Conservation (phyloP, 1,140 invertebrate species). For the Drosophila sucinea region DNA sequence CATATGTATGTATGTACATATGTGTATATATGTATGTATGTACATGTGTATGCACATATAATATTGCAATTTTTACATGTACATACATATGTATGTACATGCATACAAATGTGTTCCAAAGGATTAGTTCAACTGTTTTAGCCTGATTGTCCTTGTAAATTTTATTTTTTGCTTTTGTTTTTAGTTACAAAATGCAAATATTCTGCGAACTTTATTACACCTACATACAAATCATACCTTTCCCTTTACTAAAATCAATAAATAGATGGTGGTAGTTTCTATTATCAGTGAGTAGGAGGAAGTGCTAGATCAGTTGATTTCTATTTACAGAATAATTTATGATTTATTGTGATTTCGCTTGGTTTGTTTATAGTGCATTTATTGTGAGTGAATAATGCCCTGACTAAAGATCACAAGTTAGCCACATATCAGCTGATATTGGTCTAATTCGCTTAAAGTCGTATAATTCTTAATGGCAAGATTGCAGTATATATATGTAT, state of each 20-base stretch:
- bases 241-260: no score
- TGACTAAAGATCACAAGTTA: constrained; percentile 16
- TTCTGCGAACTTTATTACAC: no score
- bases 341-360: not conserved
- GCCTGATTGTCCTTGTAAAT: no score
- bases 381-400: not conserved
- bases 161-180: no score
- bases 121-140: no score
- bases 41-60: no score
- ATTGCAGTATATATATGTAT: constrained; percentile 9
- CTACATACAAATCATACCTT: no score
- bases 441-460: constrained; percentile 17
- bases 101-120: no score
- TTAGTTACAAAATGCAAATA: not conserved
- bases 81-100: no score
- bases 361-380: not conserved
- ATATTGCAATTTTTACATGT: no score
- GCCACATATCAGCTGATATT: constrained; percentile 11
- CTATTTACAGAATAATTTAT: not conserved
- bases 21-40: constrained; percentile 1
- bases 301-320: not conserved
- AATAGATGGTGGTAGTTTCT: no score
- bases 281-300: no score
- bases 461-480: constrained; percentile 10
- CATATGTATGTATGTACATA: not conserved